Percentiles rank a stretch among this genome's conserved stretches.
Conservation (phyloP, 1,140 invertebrate species). For the Musca vetustissima region DNA sequence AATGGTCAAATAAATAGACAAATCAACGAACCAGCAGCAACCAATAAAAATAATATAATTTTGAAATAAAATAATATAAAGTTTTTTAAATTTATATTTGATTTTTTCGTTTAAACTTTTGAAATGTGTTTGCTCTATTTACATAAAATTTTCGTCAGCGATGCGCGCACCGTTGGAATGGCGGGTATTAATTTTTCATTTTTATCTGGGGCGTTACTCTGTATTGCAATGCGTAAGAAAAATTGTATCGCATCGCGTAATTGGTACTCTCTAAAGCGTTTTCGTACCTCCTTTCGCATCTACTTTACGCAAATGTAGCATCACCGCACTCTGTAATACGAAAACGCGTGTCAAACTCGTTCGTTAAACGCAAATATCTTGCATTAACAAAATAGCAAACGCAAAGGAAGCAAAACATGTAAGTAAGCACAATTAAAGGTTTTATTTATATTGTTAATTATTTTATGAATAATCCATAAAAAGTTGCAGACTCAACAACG, state of each 20-base stretch:
- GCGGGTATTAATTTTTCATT: too few relatives aligned
- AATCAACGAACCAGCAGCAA: too few relatives aligned
- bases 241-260: not conserved
- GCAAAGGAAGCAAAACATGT: not conserved
- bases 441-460: not conserved
- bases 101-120: too few relatives aligned
- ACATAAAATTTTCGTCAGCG: too few relatives aligned
- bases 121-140: too few relatives aligned
- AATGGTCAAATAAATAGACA: too few relatives aligned
- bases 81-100: too few relatives aligned
- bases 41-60: too few relatives aligned
- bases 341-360: not conserved
- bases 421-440: not conserved
- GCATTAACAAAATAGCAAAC: not conserved
- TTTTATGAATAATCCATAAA: not conserved
- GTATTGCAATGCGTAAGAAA: not conserved
- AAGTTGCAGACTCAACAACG: not conserved
- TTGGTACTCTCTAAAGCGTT: not conserved
- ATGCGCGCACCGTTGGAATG: too few relatives aligned
- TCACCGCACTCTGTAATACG: not conserved
- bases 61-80: too few relatives aligned
- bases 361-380: conserved; percentile 3
- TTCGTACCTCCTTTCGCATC: not conserved
- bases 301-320: not conserved
- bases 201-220: not conserved